Evolutionary conservation across 2,888 invertebrate genomes (phyloP), one percentile per base, ranked within the genome.

Genomic region (Ypsolopha sequella): DNA sequence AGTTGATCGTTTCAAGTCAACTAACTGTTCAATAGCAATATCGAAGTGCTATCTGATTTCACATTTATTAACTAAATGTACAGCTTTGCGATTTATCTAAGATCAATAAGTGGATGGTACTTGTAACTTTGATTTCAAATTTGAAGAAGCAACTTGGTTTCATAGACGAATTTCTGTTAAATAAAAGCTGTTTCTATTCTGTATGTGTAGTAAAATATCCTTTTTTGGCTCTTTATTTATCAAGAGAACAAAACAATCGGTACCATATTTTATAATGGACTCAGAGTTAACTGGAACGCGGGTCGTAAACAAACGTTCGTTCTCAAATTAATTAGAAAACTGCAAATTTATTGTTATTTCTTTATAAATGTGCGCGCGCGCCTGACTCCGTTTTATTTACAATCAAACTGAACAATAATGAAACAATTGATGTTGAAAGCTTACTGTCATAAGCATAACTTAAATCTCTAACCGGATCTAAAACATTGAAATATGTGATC

Each of bases 251-350:
- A 52, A 50, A 52, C 48, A 49, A 48, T 52, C 45, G n/a, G 50
- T 50, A 51, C 48, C 51, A 50, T 50, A 53, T 54, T 52, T 54
- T 54, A 50, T 53, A 48, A 51, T 47, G 39, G 24, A 7, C 35
- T 14, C 36, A 43, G 13, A 47, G 8, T 24, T 36, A 47, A 36
- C 36, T 47, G 36, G 36, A 13, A 47, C 47, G 13, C 13, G 13
- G 7, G 36, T 43, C 43, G 43, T 43, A 43, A 43, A 43, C 41
- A 51, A 46, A n/a, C 39, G 43, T 36, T 24, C 13, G 35, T 50
- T 36, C 47, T 35, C 50, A 53, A 52, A 53, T 50, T 55, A 55
- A 58, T 58, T 54, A 56, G 51, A 54, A 53, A 52, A 50, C 41
- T 50, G 50, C 44, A 41, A 52, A 54, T 52, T 52, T 53, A 54